Conservation (phyloP, 1,140 invertebrate genomes). For the Neomicropteryx cornuta region DNA sequence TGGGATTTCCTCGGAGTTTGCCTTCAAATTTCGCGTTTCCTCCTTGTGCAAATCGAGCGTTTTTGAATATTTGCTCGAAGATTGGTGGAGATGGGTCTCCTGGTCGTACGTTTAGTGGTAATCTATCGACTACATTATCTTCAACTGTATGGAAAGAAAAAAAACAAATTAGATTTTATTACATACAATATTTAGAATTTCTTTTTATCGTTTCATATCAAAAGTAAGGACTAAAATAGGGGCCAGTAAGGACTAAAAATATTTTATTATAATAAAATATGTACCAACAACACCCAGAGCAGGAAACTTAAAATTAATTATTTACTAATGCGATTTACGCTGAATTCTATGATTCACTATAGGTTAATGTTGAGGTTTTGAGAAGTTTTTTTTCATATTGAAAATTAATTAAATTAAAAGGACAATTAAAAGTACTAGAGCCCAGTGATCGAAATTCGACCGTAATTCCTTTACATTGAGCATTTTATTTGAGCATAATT, state of each 20-base stretch:
- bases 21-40: constrained; percentile 90
- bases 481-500: no score
- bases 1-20: constrained; percentile 80
- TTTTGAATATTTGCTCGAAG: constrained; percentile 88
- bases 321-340: no score
- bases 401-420: no score
- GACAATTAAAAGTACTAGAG: no score
- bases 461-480: no score
- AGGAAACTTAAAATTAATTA: no score
- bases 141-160: constrained; percentile 34
- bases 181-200: constrained; percentile 7
- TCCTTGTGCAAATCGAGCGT: constrained; percentile 86
- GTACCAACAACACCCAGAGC: no score
- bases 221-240: constrained; percentile 13
- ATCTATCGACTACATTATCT: constrained; percentile 24
- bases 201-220: constrained; percentile 8
- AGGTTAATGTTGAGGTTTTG: no score
- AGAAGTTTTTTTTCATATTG: no score
- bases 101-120: constrained; percentile 38
- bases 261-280: no score
- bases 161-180: constrained; percentile 17
- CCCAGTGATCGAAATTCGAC: no score
- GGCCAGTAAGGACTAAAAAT: constrained; percentile 22
- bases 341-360: no score
- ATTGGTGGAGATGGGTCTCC: constrained; percentile 73